These are phyloP conservation scores for Eretmochelys imbricata DNA, from an alignment of 2,113 vertebrate species.

Conservation along the genomic window DNA sequence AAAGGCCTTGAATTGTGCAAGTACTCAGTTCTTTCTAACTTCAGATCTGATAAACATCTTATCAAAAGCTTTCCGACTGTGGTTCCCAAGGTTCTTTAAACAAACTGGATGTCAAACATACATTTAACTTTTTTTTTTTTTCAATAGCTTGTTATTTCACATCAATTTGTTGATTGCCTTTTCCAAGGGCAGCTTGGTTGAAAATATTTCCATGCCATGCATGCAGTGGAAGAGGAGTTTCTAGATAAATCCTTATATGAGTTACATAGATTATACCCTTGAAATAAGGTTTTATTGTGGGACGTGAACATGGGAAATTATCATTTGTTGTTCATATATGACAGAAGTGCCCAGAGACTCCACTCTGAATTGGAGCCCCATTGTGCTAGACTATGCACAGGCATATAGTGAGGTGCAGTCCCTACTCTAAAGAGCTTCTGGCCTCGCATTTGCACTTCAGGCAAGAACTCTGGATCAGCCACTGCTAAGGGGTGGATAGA, in stretches of 20 bases:
- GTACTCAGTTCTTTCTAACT: constrained; percentile 18
- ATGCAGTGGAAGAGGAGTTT: constrained; percentile 27
- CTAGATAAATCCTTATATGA: constrained; percentile 39
- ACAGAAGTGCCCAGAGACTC: neutral
- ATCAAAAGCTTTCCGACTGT: constrained; percentile 31
- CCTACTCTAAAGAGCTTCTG: neutral
- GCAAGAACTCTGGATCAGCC: neutral
- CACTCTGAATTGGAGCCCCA: neutral
- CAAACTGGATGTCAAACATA: constrained; percentile 41
- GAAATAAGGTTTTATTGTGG: neutral
- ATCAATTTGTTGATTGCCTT: neutral
- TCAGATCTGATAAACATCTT: constrained; percentile 49
- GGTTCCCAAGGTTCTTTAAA: constrained; percentile 62
- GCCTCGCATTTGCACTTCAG: neutral
- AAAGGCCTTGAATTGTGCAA: constrained; percentile 12
- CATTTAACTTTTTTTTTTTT: neutral
- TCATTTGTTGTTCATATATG: neutral
- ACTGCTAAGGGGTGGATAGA: accelerated
- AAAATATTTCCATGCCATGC: constrained; percentile 38
- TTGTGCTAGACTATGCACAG: neutral
- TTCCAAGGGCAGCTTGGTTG: constrained; percentile 29
- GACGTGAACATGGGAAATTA: neutral
- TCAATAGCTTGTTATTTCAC: constrained; percentile 27
- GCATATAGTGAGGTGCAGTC: neutral
- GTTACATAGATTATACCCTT: neutral